phyloP scores from a whole-genome alignment of 2,888 invertebrate genomes.

The Nemoura dubitans region DNA sequence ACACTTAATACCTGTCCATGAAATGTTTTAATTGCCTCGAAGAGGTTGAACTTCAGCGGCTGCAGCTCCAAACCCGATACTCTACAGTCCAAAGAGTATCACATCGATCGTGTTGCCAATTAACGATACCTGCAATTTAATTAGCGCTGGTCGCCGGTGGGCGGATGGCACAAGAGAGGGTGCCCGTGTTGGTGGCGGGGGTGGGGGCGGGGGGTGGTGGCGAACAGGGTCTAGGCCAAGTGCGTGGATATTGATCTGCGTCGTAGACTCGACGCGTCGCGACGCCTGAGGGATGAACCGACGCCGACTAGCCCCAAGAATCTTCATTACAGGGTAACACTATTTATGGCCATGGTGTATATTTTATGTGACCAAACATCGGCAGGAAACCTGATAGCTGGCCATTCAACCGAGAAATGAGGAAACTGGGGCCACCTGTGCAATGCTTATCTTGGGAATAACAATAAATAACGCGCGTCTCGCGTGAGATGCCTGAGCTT shows the following conservation, averaged over 20 bases:
- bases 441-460: neutral
- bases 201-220: neutral
- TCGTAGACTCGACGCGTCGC: conserved; percentile 20
- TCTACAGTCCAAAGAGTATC: too few relatives aligned
- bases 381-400: neutral
- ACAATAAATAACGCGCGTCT: neutral
- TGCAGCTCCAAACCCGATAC: neutral
- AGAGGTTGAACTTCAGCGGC: neutral
- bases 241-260: conserved; percentile 42
- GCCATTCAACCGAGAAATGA: neutral
- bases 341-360: too few relatives aligned
- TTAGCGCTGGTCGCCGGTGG: neutral
- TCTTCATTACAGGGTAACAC: too few relatives aligned
- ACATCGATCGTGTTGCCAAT: neutral
- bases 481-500: neutral
- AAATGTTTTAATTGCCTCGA: neutral
- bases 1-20: neutral
- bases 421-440: neutral
- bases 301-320: neutral
- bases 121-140: neutral
- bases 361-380: too few relatives aligned
- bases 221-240: conserved; percentile 40
- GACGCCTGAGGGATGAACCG: conserved; percentile 21
- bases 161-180: neutral
- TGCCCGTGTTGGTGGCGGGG: neutral